These are phyloP conservation scores for Lingula anatina DNA, from an alignment of 2,888 invertebrate species.

Conservation along the genomic window DNA sequence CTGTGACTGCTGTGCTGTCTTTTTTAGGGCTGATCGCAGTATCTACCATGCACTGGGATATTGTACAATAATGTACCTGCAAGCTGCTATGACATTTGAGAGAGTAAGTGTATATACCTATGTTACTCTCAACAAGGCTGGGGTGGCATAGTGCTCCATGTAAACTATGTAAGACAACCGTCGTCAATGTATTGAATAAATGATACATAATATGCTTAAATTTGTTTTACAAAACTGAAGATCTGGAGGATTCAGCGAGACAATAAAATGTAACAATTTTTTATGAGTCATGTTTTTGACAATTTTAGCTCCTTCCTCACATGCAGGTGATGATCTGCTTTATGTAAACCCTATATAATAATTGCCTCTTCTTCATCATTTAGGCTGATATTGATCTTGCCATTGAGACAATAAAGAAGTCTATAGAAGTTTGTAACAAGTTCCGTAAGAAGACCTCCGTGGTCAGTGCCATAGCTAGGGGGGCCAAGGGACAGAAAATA, in stretches of 20 bases:
- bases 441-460: conserved; percentile 58
- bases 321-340: too few species aligned
- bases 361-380: conserved; percentile 17
- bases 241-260: neutral
- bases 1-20: neutral
- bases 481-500: conserved; percentile 67
- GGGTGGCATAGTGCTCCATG: too few species aligned
- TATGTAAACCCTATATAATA: too few species aligned
- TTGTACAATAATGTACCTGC: conserved; percentile 82
- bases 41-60: conserved; percentile 90
- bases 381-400: conserved; percentile 68
- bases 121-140: too few species aligned
- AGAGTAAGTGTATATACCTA: conserved; percentile 58
- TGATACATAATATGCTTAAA: neutral
- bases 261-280: too few species aligned
- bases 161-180: too few species aligned
- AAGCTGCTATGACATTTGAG: conserved; percentile 90
- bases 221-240: neutral
- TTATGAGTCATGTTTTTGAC: too few species aligned
- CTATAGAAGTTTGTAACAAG: conserved; percentile 75
- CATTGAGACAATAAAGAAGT: conserved; percentile 69
- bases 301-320: too few species aligned
- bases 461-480: conserved; percentile 76
- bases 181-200: too few species aligned
- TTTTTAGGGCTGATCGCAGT: conserved; percentile 67